Evolutionary conservation across 2,113 vertebrate species (phyloP), one percentile per base, ranked within the genome.

Genomic region (crab-eating macaque (Macaca fascicularis)): DNA sequence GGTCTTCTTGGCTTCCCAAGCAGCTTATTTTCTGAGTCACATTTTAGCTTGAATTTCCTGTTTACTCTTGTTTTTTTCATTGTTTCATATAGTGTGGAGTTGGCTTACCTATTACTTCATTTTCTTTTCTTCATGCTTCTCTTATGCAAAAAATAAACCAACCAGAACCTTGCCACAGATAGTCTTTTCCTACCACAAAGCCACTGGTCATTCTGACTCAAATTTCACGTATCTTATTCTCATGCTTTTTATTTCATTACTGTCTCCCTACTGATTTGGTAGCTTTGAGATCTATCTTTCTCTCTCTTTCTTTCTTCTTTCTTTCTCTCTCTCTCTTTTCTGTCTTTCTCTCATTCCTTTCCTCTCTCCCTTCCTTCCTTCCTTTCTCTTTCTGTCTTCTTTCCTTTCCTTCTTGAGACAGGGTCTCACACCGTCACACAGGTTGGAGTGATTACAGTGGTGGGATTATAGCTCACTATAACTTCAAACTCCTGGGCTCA

Each of bases 41-140:
- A 95, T 97, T 94, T 93, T 95, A 93, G 95, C 94, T 85, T 97
- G 98, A 93, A 95, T 97, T 98, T 98, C 97, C 96, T 89, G 92
- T 97, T 98, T 92, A 89, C 14, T 13, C 17, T 14, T 43, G 43
- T 80, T 92, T 90, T 69, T 95, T 95, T 75, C 87, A 81, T 97
- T 98, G 92, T 97, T 87, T 96, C n/a, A 30, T 84, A 1, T n/a
- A 48, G 64, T 55, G 7, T 85, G 4, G 64, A 57, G 79, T 45
- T 87, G 67, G 87, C 40, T 95, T 96, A 88, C 88, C 81, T 96
- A 11, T 86, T 92, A 38, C 67, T 96, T 97, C 79, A 78, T 80
- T 85, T 55, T 57, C 43, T 75, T 38, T 25, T 19, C 43, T 52
- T 75, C 13, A 27, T 90, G 59, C 57, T 97, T 95, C 32, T 89